Percentiles rank a stretch among this genome's conserved stretches.
Evolutionary conservation across 2,113 vertebrate genomes (phyloP).

Genomic region (Pelusios castaneus): DNA sequence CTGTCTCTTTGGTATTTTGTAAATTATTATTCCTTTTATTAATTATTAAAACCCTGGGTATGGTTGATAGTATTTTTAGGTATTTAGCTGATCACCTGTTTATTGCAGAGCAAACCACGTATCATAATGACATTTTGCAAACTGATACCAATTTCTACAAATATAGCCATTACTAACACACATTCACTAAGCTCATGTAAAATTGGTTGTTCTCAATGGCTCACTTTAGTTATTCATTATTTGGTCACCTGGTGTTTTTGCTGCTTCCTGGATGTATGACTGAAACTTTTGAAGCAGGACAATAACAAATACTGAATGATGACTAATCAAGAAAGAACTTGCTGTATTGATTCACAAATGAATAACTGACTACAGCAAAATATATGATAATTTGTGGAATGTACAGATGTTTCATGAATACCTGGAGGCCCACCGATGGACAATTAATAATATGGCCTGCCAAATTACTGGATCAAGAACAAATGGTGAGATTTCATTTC

Average conservation of each 20-base stretch:
- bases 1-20: neutral
- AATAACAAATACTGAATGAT: neutral
- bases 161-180: rapidly evolving
- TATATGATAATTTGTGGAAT: neutral
- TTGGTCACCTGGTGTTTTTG: neutral
- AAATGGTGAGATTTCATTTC: no score
- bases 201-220: neutral
- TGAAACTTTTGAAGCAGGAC: neutral
- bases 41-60: neutral
- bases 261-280: neutral
- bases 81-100: neutral
- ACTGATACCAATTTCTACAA: neutral
- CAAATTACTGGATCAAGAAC: neutral
- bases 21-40: neutral
- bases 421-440: no score
- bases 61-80: neutral
- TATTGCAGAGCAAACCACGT: neutral
- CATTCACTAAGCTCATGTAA: neutral
- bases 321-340: neutral
- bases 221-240: neutral
- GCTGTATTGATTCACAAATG: neutral
- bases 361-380: neutral
- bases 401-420: neutral
- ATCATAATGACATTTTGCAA: neutral
- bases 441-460: no score